Evolutionary conservation across 2,113 vertebrate genomes (phyloP), one percentile per base, ranked within the genome.

Genomic region (Sinocyclocheilus maitianheensis): DNA sequence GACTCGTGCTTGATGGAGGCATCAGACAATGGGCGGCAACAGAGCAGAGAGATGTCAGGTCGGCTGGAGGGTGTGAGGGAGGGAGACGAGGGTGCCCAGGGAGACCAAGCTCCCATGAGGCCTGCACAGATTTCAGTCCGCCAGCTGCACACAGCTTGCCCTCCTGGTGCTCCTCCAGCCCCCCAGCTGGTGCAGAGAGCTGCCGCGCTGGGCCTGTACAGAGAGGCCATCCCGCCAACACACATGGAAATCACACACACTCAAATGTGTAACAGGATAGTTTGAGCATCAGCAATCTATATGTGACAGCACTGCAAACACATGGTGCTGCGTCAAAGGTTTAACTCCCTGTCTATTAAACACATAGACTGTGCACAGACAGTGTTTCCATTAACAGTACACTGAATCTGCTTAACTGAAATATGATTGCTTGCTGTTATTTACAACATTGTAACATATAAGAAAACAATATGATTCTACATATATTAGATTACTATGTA

Each of bases 121-220:
- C 88, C 87, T 87, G 85, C 80, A 85, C 90, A 91, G 89, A 92
- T 91, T 92, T 93, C 89, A 93, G 83, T 88, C 87, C 90, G 93
- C 92, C 94, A 95, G 94, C 91, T 94, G 93, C 92, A 94, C 92
- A 93, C 92, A 93, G 92, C 91, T 89, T 89, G 88, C 69, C 91
- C 91, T 93, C 89, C 90, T 93, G 92, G 90, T 93, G 90, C 90
- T 90, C 85, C 90, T 91, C 87, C 89, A 90, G 87, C 86, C 88
- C 84, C 86, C 89, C 92, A 93, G 90, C 93, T 93, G 92, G 90
- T 93, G 83, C 84, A 92, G 77, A 85, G 86, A 84, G 34, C 82
- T 24, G 63, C 63, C 12, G 67, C 60, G 87, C 79, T 86, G 18
- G 51, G 60, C 48, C 63, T 22, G 51, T 60, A 74, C 46, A 12